Percentiles rank a stretch among this genome's conserved stretches.
These are phyloP conservation scores for Melanocharis versteri DNA, from an alignment of 2,113 vertebrate species.

Conservation along the genomic window DNA sequence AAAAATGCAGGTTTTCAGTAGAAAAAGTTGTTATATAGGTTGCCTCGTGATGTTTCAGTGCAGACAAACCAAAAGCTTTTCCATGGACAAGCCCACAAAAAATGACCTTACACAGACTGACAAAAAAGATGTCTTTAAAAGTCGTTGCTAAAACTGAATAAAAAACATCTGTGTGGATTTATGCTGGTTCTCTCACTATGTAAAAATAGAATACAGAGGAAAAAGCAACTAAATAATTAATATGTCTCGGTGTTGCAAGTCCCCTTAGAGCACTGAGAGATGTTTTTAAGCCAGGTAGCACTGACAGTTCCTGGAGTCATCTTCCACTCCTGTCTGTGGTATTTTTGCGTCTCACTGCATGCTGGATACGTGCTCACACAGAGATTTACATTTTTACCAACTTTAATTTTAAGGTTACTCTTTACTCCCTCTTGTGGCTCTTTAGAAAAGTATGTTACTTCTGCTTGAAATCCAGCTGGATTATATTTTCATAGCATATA, in stretches of 20 bases:
- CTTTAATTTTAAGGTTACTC: not conserved
- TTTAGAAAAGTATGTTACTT: not conserved
- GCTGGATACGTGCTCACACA: not conserved
- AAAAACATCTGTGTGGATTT: not conserved
- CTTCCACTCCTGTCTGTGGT: not conserved
- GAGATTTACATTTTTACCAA: not conserved
- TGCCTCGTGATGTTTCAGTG: not conserved
- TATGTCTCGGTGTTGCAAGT: not conserved
- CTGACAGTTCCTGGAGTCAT: not conserved
- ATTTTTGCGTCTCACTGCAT: not conserved
- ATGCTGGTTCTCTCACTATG: not conserved
- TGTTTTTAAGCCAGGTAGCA: not conserved
- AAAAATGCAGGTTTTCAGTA: not conserved
- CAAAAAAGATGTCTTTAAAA: not conserved
- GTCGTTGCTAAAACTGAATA: not conserved
- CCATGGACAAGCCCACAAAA: not conserved
- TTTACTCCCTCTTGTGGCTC: constrained; percentile 58
- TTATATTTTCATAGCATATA: not conserved
- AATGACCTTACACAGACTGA: not conserved
- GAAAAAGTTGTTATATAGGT: not conserved
- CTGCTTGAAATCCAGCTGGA: not conserved
- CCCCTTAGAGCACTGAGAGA: not conserved
- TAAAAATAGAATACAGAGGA: not conserved
- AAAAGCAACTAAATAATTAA: not conserved
- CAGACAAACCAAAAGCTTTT: not conserved